phyloP scores from a whole-genome alignment of 92 coral and sea anemone species.

The Parazoanthus atlanticus region DNA sequence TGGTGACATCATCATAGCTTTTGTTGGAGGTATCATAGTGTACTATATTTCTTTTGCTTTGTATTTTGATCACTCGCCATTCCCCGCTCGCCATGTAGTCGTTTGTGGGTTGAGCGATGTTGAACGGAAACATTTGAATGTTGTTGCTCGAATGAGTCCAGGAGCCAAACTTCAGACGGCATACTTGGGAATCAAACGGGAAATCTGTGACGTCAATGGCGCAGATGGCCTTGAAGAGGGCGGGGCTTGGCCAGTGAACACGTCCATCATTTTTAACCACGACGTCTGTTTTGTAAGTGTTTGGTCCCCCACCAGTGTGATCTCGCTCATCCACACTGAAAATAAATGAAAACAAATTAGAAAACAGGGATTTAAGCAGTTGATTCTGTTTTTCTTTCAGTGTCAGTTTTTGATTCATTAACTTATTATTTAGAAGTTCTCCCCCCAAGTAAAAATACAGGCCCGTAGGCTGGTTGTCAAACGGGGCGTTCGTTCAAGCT shows the following conservation, averaged over 20 bases:
- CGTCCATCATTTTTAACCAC: constrained; percentile 36
- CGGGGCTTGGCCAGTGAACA: constrained; percentile 60
- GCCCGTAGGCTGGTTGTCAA: too few species aligned
- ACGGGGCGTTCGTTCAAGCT: too few species aligned
- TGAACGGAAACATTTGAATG: constrained; percentile 26
- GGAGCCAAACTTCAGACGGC: constrained; percentile 68
- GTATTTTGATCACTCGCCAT: constrained; percentile 57
- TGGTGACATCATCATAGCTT: constrained; percentile 59
- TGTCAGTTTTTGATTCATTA: background rate
- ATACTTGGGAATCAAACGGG: constrained; percentile 68
- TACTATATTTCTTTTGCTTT: constrained; percentile 25
- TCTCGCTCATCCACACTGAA: constrained; percentile 63
- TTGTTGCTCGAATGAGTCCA: constrained; percentile 54
- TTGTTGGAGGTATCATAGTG: constrained; percentile 5
- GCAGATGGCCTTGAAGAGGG: constrained; percentile 60
- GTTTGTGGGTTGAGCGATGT: constrained; percentile 30
- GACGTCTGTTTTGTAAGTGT: constrained; percentile 58
- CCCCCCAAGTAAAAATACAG: too few species aligned
- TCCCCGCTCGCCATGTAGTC: constrained; percentile 76
- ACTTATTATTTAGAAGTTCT: too few species aligned
- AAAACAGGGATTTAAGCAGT: background rate
- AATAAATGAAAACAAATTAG: background rate
- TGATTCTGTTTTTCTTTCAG: too few species aligned
- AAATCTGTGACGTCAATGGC: constrained; percentile 62
- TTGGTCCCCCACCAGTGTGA: constrained; percentile 61